Evolutionary conservation across 2,113 vertebrate species (phyloP).

Genomic region (Lipophrys pholis): DNA sequence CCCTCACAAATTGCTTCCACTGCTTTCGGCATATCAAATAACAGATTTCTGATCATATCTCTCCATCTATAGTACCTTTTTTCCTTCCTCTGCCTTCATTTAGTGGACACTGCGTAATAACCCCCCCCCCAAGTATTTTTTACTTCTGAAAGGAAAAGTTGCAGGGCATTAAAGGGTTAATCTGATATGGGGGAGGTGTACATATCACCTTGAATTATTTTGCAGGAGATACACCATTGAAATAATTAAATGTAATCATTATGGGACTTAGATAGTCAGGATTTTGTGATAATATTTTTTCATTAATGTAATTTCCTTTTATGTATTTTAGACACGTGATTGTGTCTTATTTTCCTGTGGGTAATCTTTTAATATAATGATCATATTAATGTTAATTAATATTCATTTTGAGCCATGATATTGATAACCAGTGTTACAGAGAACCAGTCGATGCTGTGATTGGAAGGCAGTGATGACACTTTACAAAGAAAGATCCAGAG

Average conservation of each 20-base stretch:
- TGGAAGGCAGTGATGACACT: not conserved
- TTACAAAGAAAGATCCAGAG: too few relatives aligned
- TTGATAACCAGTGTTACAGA: not conserved
- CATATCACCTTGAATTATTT: conserved; percentile 24
- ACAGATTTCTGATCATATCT: conserved; percentile 38
- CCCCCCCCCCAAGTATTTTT: conserved; percentile 22
- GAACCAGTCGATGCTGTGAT: not conserved
- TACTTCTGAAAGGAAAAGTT: conserved; percentile 32
- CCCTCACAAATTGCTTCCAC: conserved; percentile 6
- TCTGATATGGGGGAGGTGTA: conserved; percentile 14
- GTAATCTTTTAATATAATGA: not conserved
- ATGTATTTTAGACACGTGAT: not conserved
- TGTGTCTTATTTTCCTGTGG: not conserved
- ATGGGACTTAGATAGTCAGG: not conserved
- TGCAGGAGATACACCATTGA: conserved; percentile 13
- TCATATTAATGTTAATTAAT: not conserved
- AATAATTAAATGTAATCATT: conserved; percentile 15
- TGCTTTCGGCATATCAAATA: conserved; percentile 42
- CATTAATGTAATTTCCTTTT: conserved; percentile 5
- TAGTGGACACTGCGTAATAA: conserved; percentile 1
- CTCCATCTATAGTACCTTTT: not conserved
- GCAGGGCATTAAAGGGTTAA: conserved; percentile 4
- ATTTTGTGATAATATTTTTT: conserved; percentile 6
- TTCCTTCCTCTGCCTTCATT: not conserved
- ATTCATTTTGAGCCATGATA: not conserved